Base-by-base conservation (phyloP, 1,140 invertebrate genomes). In the Diprion similis region DNA sequence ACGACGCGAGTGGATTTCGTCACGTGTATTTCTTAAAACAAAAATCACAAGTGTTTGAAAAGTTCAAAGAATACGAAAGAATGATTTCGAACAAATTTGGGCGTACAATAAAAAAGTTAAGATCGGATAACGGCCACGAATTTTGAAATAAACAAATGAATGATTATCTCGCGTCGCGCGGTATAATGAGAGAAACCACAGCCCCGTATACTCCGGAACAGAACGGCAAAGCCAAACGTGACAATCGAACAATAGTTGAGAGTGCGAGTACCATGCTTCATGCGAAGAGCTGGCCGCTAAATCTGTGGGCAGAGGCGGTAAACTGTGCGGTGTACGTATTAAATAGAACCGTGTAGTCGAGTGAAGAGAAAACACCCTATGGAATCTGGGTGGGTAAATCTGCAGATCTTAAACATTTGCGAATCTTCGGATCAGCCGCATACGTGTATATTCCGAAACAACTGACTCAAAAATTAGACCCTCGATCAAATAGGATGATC, bases 191-290 rank as follows among this genome's bases (percentile, higher is more conserved):
- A 46, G 67, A 76, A 67, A 18, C 75, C 37, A 83, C 80, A 10
- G 74, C 78, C 51, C 75, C 77, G 8, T 83, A 86, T 70, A 83
- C 81, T 10, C 82, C 84, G 17, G 77, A 88, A 76, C 82, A 85
- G 77, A 87, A 86, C 71, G 83, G 83, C 4, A 71, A 78, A 10
- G 75, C 78, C 48, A 86, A 89, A 73, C 72, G 83, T 66, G 80
- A 82, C 18, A 89, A 73, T 78, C n/a, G n/a, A n/a, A n/a, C n/a
- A n/a, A n/a, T n/a, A n/a, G n/a, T n/a, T n/a, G n/a, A n/a, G n/a
- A n/a, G 71, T 72, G 85, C 86, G 2, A 66, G 82, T 18, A 72
- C 80, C 37, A 83, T 89, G 83, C 47, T 89, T 10, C 59, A 76
- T 47, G 75, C 78, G 18, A 73, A 80, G 51, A 72, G 83, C 18